Base-by-base conservation (phyloP, 2,113 vertebrate genomes). In the Tragelaphus scriptus region DNA sequence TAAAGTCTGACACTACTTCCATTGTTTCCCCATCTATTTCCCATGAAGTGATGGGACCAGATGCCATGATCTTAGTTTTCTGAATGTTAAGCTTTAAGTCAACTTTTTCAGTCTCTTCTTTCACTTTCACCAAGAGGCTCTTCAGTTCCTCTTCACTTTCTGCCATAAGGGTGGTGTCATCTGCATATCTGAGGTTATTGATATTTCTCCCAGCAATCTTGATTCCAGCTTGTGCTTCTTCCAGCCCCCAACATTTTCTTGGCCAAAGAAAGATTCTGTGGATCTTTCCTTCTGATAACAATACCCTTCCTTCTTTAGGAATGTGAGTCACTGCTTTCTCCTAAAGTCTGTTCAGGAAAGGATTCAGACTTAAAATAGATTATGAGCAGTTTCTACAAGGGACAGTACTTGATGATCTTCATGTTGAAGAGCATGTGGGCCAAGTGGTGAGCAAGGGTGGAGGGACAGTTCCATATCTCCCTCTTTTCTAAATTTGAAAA, bases 401-500 rank as follows among this genome's bases (percentile, higher is more conserved):
- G 55, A 85, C 2, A 21, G 2, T 55, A 88, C 75, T 59, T 97
- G n/a, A 88, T n/a, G 12, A 4, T 63, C 82, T 94, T 85, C 25
- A 49, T 96, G 55, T 51, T 68, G 55, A 36, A 91, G 7, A 87
- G 14, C 53, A 28, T 26, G 13, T 91, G 40, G 47, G 16, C n/a
- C 63, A 63, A 26, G 26, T 47, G 53, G 61, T 77, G 21, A 58
- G 49, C 30, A 58, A 94, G 10, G 40, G 7, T 47, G 58, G 81
- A 30, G 14, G 65, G 65, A 30, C 25, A 40, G 44, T 88, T 51
- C 81, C 13, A 28, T 26, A 63, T 59, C 47, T 92, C 81, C 55
- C 30, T 55, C 49, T 85, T 79, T 15, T 95, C 88, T 94, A 94
- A 92, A 92, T 97, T 90, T 96, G 94, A 96, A 87, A 95, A 53